phyloP scores from a whole-genome alignment of 2,888 invertebrate species.

The Acrocyrtus sp. region DNA sequence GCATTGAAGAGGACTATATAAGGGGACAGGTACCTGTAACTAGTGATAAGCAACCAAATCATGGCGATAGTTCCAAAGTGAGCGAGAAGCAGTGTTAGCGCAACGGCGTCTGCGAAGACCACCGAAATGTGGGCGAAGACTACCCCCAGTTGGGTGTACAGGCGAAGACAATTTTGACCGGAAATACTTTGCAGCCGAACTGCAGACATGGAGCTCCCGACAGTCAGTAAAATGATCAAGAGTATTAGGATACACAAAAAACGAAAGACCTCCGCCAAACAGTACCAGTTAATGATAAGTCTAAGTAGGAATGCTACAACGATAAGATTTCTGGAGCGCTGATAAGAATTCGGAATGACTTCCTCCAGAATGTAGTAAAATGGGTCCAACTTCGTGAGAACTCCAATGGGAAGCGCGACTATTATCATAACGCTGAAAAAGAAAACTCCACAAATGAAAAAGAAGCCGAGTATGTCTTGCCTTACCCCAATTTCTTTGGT shows the following conservation, averaged over 20 bases:
- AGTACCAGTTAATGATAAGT: background rate
- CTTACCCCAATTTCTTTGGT: no score
- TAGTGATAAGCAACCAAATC: background rate
- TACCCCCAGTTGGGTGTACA: background rate
- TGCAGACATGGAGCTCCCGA: background rate
- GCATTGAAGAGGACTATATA: background rate
- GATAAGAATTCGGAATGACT: background rate
- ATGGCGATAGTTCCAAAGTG: background rate
- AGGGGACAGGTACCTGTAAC: background rate
- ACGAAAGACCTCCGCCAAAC: background rate
- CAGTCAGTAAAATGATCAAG: background rate
- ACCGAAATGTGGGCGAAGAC: background rate
- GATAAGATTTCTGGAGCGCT: background rate
- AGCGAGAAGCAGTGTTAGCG: background rate
- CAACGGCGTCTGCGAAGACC: background rate
- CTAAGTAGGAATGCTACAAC: background rate
- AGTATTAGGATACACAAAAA: background rate
- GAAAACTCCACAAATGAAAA: no score
- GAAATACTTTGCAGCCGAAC: background rate
- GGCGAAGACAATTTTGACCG: background rate
- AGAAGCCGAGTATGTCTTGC: no score
- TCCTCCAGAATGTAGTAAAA: background rate
- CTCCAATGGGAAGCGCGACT: no score
- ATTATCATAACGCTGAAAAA: no score
- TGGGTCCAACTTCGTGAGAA: no score